Evolutionary conservation across 2,888 invertebrate species (phyloP).

Genomic region (Mechanitis mazaeus): DNA sequence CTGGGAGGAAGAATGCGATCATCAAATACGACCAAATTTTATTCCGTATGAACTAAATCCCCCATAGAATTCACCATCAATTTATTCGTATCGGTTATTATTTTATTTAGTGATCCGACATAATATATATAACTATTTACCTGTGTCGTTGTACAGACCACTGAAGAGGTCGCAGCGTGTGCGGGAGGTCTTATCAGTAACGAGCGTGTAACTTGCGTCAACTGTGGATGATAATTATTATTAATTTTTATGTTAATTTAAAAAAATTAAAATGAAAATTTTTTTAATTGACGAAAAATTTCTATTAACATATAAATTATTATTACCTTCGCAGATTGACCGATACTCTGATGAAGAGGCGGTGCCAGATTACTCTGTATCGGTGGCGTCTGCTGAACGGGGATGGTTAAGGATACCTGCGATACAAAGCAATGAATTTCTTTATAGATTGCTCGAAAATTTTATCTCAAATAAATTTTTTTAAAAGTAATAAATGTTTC

Average conservation of each 20-base stretch:
- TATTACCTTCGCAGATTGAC: constrained; percentile 30
- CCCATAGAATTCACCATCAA: too few relatives aligned
- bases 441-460: background rate
- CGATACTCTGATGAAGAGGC: constrained; percentile 25
- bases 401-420: constrained; percentile 25
- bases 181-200: constrained; percentile 56
- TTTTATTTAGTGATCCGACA: too few relatives aligned
- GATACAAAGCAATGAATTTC: background rate
- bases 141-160: constrained; percentile 47
- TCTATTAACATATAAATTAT: background rate
- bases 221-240: constrained; percentile 31
- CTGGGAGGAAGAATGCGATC: constrained; percentile 28
- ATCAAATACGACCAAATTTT: too few relatives aligned
- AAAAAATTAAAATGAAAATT: background rate
- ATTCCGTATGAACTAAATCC: too few relatives aligned
- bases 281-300: background rate
- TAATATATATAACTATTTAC: constrained; percentile 32
- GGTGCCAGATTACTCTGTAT: constrained; percentile 21
- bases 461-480: background rate
- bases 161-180: constrained; percentile 47
- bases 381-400: constrained; percentile 20
- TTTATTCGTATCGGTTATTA: too few relatives aligned
- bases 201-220: constrained; percentile 61
- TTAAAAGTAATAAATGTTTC: too few relatives aligned
- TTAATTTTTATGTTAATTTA: background rate